Base-by-base conservation (phyloP, 2,797 vertebrate genomes). In the Sebastes minor region DNA sequence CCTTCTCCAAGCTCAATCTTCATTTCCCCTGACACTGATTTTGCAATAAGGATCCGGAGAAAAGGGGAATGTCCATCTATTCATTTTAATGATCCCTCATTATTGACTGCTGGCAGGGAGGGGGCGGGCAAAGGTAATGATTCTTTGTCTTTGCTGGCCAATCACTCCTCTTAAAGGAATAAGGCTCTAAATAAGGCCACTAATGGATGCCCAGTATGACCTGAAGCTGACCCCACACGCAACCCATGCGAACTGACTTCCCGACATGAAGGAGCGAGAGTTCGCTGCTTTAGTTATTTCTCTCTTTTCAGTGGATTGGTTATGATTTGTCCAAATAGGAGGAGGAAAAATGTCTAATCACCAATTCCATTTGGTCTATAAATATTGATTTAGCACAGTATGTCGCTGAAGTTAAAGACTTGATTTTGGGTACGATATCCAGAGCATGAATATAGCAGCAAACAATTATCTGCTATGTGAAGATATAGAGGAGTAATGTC, bases 61-160 rank as follows among this genome's bases (percentile, higher is more conserved):
- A 94, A 96, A 94, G 94, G 94, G 93, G 94, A 94, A 95, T 93
- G 95, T 95, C 94, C 94, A 95, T 96, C 95, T 96, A 95, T 96
- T 96, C 94, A 96, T 96, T 96, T 95, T 96, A 95, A 96, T 96
- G 94, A 96, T 95, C 93, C 90, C 90, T 95, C 91, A 94, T 95
- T 96, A 96, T 96, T 96, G 96, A 96, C 95, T 94, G 92, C 90
- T 94, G 91, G 92, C 91, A 93, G 93, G 89, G 95, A 94, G 93
- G 94, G 94, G 95, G 93, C 86, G 89, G 92, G 94, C 89, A 91
- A 92, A 92, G 94, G 92, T 96, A 95, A 95, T 96, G 95, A 95
- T 95, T 96, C 95, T 92, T 92, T 95, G 93, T 94, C 94, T 95
- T 94, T 88, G 91, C 94, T 93, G 84, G 92, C 92, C 94, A 94